Evolutionary conservation across 2,113 vertebrate genomes (phyloP).

Genomic region (Mohoua ochrocephala): DNA sequence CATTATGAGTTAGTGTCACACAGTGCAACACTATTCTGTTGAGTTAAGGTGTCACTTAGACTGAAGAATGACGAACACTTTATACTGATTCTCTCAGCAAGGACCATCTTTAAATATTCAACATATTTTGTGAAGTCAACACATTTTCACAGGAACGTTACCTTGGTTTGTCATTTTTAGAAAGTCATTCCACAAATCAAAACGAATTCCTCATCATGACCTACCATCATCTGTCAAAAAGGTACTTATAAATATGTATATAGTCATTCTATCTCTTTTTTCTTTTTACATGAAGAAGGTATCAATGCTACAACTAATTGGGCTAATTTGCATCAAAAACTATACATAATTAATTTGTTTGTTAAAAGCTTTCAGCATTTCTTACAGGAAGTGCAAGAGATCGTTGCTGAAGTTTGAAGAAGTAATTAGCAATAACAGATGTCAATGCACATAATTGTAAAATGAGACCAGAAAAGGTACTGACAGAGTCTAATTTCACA

Average conservation of each 20-base stretch:
- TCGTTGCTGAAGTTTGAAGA: conserved; percentile 73
- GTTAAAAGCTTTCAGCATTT: conserved; percentile 78
- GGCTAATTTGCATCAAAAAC: conserved; percentile 78
- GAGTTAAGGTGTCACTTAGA: background rate
- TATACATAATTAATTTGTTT: conserved; percentile 82
- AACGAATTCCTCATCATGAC: conserved; percentile 58
- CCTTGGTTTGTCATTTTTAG: conserved; percentile 38
- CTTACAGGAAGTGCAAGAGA: conserved; percentile 75
- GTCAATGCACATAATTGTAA: conserved; percentile 64
- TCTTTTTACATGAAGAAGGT: conserved; percentile 49
- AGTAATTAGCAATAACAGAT: conserved; percentile 76
- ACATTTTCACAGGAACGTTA: conserved; percentile 22
- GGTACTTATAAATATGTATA: conserved; percentile 77
- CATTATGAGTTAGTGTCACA: background rate
- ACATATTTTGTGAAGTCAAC: background rate
- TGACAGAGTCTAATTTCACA: conserved; percentile 4
- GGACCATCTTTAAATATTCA: conserved; percentile 13
- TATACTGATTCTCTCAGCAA: background rate
- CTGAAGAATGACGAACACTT: background rate
- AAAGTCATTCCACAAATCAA: conserved; percentile 35
- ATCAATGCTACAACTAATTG: conserved; percentile 79
- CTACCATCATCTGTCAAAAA: conserved; percentile 72
- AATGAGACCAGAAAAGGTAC: background rate
- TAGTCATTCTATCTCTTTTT: conserved; percentile 16
- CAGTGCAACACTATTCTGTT: background rate